These are phyloP conservation scores for Machimus rusticus DNA, from an alignment of 2,888 invertebrate species.

Conservation along the genomic window DNA sequence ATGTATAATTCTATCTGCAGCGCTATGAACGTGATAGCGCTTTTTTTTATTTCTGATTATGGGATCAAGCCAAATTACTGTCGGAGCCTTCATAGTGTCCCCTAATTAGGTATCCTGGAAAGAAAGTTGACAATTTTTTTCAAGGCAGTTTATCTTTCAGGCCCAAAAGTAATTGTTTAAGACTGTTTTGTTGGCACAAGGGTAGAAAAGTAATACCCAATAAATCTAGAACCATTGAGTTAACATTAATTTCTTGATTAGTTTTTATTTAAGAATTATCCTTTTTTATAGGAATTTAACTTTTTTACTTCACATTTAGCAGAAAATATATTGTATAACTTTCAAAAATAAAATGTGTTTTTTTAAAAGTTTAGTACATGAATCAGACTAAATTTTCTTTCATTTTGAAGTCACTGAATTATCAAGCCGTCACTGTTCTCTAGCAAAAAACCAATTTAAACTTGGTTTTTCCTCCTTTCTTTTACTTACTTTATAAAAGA, in stretches of 20 bases:
- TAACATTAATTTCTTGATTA: not conserved
- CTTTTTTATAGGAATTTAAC: too few relatives aligned
- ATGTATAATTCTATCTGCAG: not conserved
- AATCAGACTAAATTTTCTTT: too few relatives aligned
- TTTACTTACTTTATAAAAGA: not conserved
- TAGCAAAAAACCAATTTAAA: not conserved
- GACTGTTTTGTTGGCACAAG: not conserved
- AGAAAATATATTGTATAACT: too few relatives aligned
- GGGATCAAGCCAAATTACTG: not conserved
- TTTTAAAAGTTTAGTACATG: too few relatives aligned
- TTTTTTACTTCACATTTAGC: too few relatives aligned
- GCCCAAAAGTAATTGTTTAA: not conserved
- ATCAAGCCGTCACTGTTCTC: too few relatives aligned
- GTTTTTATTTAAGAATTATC: not conserved
- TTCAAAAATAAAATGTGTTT: not conserved
- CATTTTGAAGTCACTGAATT: too few relatives aligned
- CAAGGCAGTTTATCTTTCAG: not conserved
- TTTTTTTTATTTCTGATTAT: not conserved
- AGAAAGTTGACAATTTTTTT: not conserved
- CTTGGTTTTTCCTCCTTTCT: not conserved
- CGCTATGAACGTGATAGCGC: not conserved
- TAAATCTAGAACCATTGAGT: not conserved
- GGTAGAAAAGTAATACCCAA: not conserved
- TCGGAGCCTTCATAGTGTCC: not conserved
- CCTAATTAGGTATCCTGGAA: not conserved